Base-by-base conservation (phyloP, 2,888 invertebrate species). In the Epinotia nisella region DNA sequence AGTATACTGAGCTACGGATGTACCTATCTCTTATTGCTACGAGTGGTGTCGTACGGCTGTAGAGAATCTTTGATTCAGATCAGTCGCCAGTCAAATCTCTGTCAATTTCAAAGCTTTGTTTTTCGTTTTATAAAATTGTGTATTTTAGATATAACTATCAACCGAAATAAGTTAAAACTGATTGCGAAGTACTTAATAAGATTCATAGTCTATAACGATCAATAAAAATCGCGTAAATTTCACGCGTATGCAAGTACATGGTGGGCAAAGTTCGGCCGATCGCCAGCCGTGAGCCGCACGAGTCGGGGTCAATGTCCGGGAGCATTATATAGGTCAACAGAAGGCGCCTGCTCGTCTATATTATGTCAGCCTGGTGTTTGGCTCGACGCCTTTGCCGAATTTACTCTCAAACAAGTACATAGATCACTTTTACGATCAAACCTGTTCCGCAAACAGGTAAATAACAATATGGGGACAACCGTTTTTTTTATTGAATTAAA, bases 271-370 rank as follows among this genome's bases (percentile, higher is more conserved):
- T 76, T 77, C 78, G 77, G 75, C 75, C 75, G 76, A 76, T 76
- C 75, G 78, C 70, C 66, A 69, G 49, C 72, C 75, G 78, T 68
- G 59, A 71, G 49, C 74, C 75, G 66, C 74, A 58, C 73, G 69
- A 73, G 68, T 41, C 79, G 84, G 85, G 90, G 91, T 93, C 90
- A 92, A 90, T 86, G 91, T 85, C 90, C 93, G 86, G 80, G 77
- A 79, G 78, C 84, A 82, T 87, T 88, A 92, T 92, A 92, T 93
- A 88, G 93, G 93, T 92, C 92, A 93, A 85, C 83, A 77, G 85
- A 85, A 90, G 91, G 92, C 92, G 92, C 92, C 92, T 87, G 80
- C 79, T 83, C 85, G 91, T 91, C 91, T 91, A 86, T 90, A 87
- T 88, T 90, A 89, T 89, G 87, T 86, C 87, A 87, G 86, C 81